Percentiles rank a stretch among this genome's conserved stretches.
Conservation (phyloP, 2,888 invertebrate species). For the Campaea margaritaria region DNA sequence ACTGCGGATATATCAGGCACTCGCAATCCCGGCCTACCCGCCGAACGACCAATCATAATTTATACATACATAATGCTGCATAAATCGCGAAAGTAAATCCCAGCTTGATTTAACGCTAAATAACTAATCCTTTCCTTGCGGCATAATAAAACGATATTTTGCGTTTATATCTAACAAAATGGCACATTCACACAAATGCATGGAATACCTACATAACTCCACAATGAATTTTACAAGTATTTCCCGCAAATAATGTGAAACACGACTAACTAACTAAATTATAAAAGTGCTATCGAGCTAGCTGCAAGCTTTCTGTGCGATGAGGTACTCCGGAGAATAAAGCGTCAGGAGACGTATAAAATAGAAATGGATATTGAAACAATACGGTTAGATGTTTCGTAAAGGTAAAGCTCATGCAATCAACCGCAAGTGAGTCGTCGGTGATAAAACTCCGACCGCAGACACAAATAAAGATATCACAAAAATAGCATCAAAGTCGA, state of each 20-base stretch:
- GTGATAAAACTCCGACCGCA: slow-evolving; percentile 71
- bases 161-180: slow-evolving; percentile 59
- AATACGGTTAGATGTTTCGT: slow-evolving; percentile 36
- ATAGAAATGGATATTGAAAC: slow-evolving; percentile 30
- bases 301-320: slow-evolving; percentile 34
- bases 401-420: slow-evolving; percentile 50
- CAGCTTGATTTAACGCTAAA: slow-evolving; percentile 62
- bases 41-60: slow-evolving; percentile 74
- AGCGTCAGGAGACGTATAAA: slow-evolving; percentile 15
- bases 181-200: slow-evolving; percentile 55
- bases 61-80: slow-evolving; percentile 66
- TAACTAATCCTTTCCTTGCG: slow-evolving; percentile 58
- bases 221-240: slow-evolving; percentile 42
- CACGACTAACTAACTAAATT: slow-evolving; percentile 52
- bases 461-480: slow-evolving; percentile 65
- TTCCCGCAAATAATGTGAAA: slow-evolving; percentile 59
- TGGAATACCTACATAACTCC: slow-evolving; percentile 49
- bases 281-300: slow-evolving; percentile 13
- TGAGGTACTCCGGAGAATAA: slow-evolving; percentile 21
- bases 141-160: slow-evolving; percentile 59
- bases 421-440: slow-evolving; percentile 59
- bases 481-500: slow-evolving; percentile 77
- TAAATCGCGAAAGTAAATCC: slow-evolving; percentile 71
- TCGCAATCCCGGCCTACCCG: slow-evolving; percentile 70
- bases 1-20: slow-evolving; percentile 76